These are phyloP conservation scores for Orthosia gothica DNA, from an alignment of 2,888 invertebrate genomes.

Conservation along the genomic window DNA sequence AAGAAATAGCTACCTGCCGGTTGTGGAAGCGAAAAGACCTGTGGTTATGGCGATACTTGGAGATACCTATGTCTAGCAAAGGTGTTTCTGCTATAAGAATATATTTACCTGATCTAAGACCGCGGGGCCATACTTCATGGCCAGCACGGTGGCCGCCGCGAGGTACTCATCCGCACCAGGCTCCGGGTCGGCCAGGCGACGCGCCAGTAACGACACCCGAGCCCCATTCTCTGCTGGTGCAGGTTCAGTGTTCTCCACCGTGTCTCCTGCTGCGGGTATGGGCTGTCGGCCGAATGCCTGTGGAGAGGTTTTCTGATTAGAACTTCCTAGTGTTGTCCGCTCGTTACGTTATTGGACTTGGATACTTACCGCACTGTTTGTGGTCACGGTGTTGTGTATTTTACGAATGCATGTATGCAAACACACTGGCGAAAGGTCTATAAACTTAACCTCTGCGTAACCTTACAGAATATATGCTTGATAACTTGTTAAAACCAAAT, in stretches of 20 bases:
- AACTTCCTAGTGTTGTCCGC: slow-evolving; percentile 61
- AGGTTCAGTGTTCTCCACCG: slow-evolving; percentile 66
- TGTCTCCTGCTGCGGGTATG: slow-evolving; percentile 90
- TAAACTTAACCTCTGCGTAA: not conserved
- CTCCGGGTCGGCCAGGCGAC: slow-evolving; percentile 90
- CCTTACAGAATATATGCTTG: too few species aligned
- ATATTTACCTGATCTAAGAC: slow-evolving; percentile 88
- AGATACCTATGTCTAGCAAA: too few species aligned
- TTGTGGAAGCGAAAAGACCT: too few species aligned
- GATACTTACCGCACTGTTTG: slow-evolving; percentile 31
- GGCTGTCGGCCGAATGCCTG: slow-evolving; percentile 98
- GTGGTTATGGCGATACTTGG: too few species aligned
- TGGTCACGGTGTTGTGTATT: not conserved
- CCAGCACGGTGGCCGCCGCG: slow-evolving; percentile 97
- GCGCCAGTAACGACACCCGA: slow-evolving; percentile 96
- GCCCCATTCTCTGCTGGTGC: slow-evolving; percentile 90
- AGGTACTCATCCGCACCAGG: slow-evolving; percentile 94
- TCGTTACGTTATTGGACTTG: slow-evolving; percentile 39
- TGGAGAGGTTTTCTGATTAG: slow-evolving; percentile 57
- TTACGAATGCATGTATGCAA: not conserved
- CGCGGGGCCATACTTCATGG: slow-evolving; percentile 96
- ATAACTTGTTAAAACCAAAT: too few species aligned
- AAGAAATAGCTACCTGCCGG: too few species aligned
- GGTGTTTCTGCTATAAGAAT: too few species aligned
- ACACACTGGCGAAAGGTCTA: not conserved